Percentiles rank a stretch among this genome's conserved stretches.
Conservation (phyloP, 2,888 invertebrate species). For the Cataglyphis cursor region DNA sequence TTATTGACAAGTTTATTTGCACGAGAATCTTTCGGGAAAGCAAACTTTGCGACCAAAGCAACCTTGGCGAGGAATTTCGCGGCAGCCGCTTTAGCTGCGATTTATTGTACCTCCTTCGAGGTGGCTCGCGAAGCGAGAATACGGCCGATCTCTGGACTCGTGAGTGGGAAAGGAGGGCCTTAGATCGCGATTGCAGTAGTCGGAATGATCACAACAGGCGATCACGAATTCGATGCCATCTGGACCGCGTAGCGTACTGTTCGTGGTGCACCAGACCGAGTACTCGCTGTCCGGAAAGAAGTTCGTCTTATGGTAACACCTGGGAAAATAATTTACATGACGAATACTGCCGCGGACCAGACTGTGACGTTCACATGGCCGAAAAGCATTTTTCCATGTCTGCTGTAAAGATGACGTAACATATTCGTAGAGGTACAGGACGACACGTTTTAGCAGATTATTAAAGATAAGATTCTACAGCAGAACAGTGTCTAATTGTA, state of each 20-base stretch:
- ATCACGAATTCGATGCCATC: slow-evolving; percentile 90
- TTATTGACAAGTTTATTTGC: neutral
- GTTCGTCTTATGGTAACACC: slow-evolving; percentile 85
- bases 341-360: slow-evolving; percentile 58
- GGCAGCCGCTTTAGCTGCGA: slow-evolving; percentile 33
- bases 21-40: slow-evolving; percentile 32
- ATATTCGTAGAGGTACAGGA: slow-evolving; percentile 8
- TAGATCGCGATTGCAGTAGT: slow-evolving; percentile 92
- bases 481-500: slow-evolving; percentile 17
- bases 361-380: slow-evolving; percentile 12
- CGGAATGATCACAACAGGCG: slow-evolving; percentile 92
- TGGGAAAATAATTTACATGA: slow-evolving; percentile 81
- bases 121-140: slow-evolving; percentile 80
- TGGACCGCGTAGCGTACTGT: slow-evolving; percentile 80
- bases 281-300: slow-evolving; percentile 84
- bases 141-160: slow-evolving; percentile 71
- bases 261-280: slow-evolving; percentile 84
- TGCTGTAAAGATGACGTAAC: slow-evolving; percentile 41
- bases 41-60: slow-evolving; percentile 30
- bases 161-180: slow-evolving; percentile 87
- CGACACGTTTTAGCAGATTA: slow-evolving; percentile 23
- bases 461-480: slow-evolving; percentile 38
- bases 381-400: slow-evolving; percentile 76
- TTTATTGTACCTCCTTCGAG: slow-evolving; percentile 82
- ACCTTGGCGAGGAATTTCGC: slow-evolving; percentile 56